Evolutionary conservation across 2,797 vertebrate species (phyloP), one percentile per base, ranked within the genome.

Genomic region (Malurus splendens): DNA sequence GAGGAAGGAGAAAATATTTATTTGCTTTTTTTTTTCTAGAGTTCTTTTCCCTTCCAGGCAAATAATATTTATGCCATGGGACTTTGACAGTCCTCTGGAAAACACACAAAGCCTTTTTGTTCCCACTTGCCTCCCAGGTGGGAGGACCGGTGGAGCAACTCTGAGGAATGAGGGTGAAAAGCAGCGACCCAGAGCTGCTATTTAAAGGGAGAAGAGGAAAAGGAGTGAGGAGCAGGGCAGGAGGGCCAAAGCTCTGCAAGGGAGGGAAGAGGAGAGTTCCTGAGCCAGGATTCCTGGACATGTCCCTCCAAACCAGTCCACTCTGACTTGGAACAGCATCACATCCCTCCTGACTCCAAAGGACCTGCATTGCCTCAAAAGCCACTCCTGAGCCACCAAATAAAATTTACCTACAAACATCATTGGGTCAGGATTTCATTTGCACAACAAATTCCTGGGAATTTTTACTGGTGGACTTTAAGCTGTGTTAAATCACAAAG

Each of bases 31-130:
- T 57, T 64, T 48, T 42, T 66, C 24, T 22, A 15, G 67, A 94
- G 80, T 82, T 79, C 52, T 82, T 90, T 96, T 78, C 61, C 92
- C 92, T 96, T 95, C 84, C 78, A 90, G 95, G 87, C 95, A 94
- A 94, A 95, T 93, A 75, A 80, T 87, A 92, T 92, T 96, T 96
- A 94, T 93, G 86, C 82, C 57, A 48, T 38, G 47, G 88, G 88
- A 76, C 66, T 95, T 66, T 95, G 96, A 90, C 95, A 95, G 89
- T 76, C 89, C 25, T 42, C 78, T 94, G 84, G 75, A 93, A 95
- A 94, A 70, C 86, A 92, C 91, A 97, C 97, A 97, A 96, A 96
- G 93, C 62, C 79, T 89, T 82, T 96, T 96, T 97, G 96, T 96
- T 96, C 86, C 91, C 79, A 42, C 82, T 92, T 56, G 12, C 70